phyloP scores from a whole-genome alignment of 2,888 invertebrate species.

The Lasius platythorax region DNA sequence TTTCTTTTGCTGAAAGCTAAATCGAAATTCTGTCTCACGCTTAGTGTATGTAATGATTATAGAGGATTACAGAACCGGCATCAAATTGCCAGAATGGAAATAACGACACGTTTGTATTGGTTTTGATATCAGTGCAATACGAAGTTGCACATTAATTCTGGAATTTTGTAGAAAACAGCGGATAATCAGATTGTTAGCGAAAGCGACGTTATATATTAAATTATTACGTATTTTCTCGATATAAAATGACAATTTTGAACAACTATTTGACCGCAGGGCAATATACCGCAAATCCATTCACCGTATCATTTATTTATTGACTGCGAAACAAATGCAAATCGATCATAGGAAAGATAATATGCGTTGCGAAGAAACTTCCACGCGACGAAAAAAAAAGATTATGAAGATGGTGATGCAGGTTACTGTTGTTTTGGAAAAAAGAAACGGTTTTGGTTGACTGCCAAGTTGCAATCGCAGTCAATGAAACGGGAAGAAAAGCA shows the following conservation, averaged over 20 bases:
- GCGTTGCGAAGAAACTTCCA: background rate
- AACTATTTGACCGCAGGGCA: background rate
- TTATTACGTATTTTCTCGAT: slow-evolving; percentile 20
- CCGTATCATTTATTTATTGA: no score
- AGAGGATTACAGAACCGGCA: background rate
- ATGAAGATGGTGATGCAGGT: slow-evolving; percentile 51
- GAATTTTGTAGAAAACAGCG: slow-evolving; percentile 28
- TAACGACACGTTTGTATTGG: background rate
- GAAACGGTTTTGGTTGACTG: slow-evolving; percentile 72
- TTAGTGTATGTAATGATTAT: background rate
- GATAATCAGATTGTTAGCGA: background rate
- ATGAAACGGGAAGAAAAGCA: slow-evolving; percentile 57
- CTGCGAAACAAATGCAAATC: slow-evolving; percentile 8
- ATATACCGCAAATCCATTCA: slow-evolving; percentile 20
- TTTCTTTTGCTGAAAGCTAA: background rate
- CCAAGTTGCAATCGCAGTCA: slow-evolving; percentile 75
- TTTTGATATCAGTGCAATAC: background rate
- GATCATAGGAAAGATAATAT: background rate
- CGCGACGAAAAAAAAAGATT: background rate
- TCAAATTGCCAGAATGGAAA: background rate
- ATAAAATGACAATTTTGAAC: slow-evolving; percentile 29
- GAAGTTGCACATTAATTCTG: slow-evolving; percentile 9
- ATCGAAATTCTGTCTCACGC: background rate
- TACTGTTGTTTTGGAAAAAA: slow-evolving; percentile 61
- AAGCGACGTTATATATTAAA: slow-evolving; percentile 17